Evolutionary conservation across 1,140 invertebrate species (phyloP), one percentile per base, ranked within the genome.

Genomic region (Elymnias hypermnestra): DNA sequence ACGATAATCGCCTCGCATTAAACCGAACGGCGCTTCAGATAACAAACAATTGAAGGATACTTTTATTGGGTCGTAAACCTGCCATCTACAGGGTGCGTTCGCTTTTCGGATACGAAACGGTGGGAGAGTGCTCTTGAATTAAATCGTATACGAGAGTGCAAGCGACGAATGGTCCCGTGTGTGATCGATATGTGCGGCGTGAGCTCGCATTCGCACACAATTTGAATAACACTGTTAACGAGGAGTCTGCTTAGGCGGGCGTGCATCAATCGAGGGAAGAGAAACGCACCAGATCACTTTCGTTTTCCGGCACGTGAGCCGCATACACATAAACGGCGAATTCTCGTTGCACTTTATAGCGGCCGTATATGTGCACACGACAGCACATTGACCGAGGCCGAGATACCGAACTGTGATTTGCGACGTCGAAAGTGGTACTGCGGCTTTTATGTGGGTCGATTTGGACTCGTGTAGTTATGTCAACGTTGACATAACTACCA

Each of bases 391-490:
- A 83, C 81, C 76, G 81, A 81, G 81, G 77, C 75, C 77, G 81
- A 78, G 81, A 78, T 77, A 75, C 69, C 61, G 57, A 58, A 55
- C 69, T 60, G 68, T 78, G 77, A 84, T 84, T 84, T 83, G 77
- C 76, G 69, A 82, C 72, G 72, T 64, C 75, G 82, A 85, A 85
- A 85, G 82, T 85, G 82, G 82, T 79, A 82, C 72, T 77, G 68
- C 82, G 73, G 63, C 76, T 78, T 82, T 82, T 82, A 79, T 83
- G 74, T 79, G 40, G 72, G 74, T 78, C 77, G 66, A 78, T 73
- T 73, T 78, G 68, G 61, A 61, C 50, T 57, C 46, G 39, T 48
- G 46, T 53, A 57, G 63, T 76, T 74, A 76, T 73, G 70, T 71
- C 66, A 66, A 63, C 66, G 54, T 83, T 79, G 65, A 72, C 54